Evolutionary conservation across 1,140 invertebrate species (phyloP).

Genomic region (Nymphalis io): DNA sequence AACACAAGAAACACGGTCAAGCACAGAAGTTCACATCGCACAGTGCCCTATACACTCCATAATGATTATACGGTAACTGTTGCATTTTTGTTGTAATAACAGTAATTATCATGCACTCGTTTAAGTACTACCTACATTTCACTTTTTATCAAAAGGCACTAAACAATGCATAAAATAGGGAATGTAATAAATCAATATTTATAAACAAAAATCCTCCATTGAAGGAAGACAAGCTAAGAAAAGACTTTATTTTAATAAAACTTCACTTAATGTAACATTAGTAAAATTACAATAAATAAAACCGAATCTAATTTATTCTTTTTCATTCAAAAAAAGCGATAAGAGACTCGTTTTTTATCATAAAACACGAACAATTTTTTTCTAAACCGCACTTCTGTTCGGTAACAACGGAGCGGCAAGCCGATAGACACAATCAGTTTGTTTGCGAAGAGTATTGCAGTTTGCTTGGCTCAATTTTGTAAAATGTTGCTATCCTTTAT

Average conservation of each 20-base stretch:
- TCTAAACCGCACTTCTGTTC: conserved; percentile 41
- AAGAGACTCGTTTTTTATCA: conserved; percentile 58
- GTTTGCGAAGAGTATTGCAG: conserved; percentile 7
- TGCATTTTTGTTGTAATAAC: conserved; percentile 61
- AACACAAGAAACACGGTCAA: conserved; percentile 64
- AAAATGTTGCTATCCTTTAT: conserved; percentile 7
- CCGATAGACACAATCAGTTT: conserved; percentile 48
- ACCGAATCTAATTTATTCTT: conserved; percentile 32
- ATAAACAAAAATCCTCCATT: conserved; percentile 74
- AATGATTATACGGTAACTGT: conserved; percentile 58
- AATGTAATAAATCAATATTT: conserved; percentile 79
- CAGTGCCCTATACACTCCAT: conserved; percentile 50
- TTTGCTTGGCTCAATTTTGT: conserved; percentile 2
- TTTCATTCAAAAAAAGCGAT: conserved; percentile 29
- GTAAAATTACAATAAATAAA: conserved; percentile 23
- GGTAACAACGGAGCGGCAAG: conserved; percentile 45
- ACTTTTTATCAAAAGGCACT: conserved; percentile 54
- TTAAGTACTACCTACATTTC: conserved; percentile 66
- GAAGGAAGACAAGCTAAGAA: conserved; percentile 43
- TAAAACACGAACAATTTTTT: conserved; percentile 55
- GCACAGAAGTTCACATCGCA: conserved; percentile 53
- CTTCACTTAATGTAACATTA: conserved; percentile 33
- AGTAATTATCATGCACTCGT: conserved; percentile 43
- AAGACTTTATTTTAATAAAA: conserved; percentile 43
- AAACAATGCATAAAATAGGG: conserved; percentile 59